A percentile compares a stretch with the other conserved stretches of the same genome.
Conservation (phyloP, 92 coral and sea anemone genomes). For the Nematostella vectensis region DNA sequence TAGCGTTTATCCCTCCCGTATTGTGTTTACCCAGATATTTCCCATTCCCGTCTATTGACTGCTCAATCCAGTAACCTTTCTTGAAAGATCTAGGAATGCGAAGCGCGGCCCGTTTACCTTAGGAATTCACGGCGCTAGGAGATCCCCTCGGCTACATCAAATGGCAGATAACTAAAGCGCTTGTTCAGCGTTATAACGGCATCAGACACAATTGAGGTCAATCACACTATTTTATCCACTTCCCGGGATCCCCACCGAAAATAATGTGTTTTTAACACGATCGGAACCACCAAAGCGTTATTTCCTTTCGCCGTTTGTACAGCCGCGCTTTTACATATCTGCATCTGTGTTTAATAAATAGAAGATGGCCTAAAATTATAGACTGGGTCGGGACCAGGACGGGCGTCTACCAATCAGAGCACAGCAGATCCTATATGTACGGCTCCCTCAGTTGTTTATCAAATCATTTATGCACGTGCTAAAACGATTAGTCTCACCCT, state of each 20-base stretch:
- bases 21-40: constrained; percentile 14
- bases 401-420: constrained; percentile 56
- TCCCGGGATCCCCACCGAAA: background rate
- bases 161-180: too few species aligned
- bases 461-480: constrained; percentile 40
- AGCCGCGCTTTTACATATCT: background rate
- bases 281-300: constrained; percentile 12
- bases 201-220: too few species aligned
- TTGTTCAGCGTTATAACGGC: too few species aligned
- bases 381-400: constrained; percentile 32
- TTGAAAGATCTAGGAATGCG: constrained; percentile 1
- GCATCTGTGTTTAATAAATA: constrained; percentile 79
- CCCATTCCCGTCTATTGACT: constrained; percentile 7
- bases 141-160: too few species aligned
- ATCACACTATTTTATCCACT: background rate
- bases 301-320: constrained; percentile 9
- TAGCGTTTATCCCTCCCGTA: constrained; percentile 14
- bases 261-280: background rate
- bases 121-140: too few species aligned
- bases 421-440: constrained; percentile 24
- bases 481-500: constrained; percentile 46
- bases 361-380: constrained; percentile 50
- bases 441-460: constrained; percentile 22
- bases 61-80: constrained; percentile 6
- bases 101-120: constrained; percentile 1